These are phyloP conservation scores for Girardia tigrina DNA, from an alignment of 2,888 invertebrate species.

Conservation along the genomic window DNA sequence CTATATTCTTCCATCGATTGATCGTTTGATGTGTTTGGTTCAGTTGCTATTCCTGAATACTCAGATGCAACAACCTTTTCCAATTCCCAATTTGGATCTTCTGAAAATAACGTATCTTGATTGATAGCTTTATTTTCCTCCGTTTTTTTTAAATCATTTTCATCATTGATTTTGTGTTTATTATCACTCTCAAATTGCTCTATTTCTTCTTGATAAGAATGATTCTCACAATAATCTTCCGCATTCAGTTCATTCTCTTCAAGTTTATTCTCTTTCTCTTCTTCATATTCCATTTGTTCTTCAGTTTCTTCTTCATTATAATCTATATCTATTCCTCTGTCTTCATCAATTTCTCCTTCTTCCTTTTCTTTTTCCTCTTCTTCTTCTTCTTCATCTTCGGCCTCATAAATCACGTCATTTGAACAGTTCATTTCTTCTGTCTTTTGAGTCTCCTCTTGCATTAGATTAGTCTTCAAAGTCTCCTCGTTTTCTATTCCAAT, in stretches of 20 bases:
- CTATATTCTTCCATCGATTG: conserved; percentile 9
- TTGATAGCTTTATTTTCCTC: background rate
- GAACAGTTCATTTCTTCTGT: too few relatives aligned
- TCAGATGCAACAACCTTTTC: background rate
- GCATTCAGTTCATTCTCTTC: too few relatives aligned
- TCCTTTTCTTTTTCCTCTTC: background rate
- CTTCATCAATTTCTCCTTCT: background rate
- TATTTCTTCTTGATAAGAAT: background rate
- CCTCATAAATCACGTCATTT: background rate
- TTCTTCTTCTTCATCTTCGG: background rate
- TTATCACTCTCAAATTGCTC: background rate
- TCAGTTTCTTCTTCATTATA: background rate
- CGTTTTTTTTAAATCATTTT: background rate
- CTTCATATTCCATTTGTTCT: background rate
- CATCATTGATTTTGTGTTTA: background rate
- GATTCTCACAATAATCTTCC: too few relatives aligned
- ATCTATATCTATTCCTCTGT: background rate
- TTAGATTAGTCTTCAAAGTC: background rate
- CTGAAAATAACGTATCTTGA: background rate
- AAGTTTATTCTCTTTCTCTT: background rate
- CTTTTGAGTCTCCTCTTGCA: too few relatives aligned
- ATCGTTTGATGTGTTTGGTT: conserved; percentile 5
- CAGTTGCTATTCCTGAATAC: background rate
- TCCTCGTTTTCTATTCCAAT: background rate
- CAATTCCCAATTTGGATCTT: background rate